Conservation (phyloP, 2,113 vertebrate genomes). For the Thalassoma bifasciatum region DNA sequence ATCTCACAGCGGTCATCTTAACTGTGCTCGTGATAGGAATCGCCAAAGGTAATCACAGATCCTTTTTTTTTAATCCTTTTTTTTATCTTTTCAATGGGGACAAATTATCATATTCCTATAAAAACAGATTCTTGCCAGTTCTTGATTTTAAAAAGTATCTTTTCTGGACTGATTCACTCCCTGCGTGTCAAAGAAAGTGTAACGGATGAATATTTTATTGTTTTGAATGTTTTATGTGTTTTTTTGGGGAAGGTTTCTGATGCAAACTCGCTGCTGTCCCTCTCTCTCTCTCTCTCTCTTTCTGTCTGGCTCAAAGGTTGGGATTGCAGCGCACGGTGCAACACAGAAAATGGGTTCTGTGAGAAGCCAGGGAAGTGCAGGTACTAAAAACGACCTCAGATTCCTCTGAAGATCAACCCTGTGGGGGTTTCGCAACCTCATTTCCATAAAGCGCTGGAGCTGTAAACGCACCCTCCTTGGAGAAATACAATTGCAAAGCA, state of each 20-base stretch:
- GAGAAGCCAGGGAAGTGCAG: conserved; percentile 90
- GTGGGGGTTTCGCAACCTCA: conserved; percentile 15
- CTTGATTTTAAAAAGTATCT: background rate
- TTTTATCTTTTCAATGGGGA: background rate
- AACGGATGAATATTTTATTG: conserved; percentile 28
- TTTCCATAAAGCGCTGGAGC: conserved; percentile 25
- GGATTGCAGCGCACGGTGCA: conserved; percentile 88
- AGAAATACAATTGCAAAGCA: conserved; percentile 16
- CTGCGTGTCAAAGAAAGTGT: conserved; percentile 16
- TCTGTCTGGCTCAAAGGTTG: conserved; percentile 76
- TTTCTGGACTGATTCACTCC: background rate
- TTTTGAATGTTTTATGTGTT: conserved; percentile 36
- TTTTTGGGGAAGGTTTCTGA: conserved; percentile 6
- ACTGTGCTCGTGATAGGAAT: conserved; percentile 72
- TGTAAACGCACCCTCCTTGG: conserved; percentile 11
- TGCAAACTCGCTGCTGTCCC: conserved; percentile 19
- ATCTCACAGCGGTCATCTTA: conserved; percentile 72
- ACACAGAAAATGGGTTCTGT: conserved; percentile 90
- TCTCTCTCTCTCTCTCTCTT: conserved; percentile 17
- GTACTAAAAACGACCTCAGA: conserved; percentile 76
- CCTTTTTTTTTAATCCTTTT: background rate
- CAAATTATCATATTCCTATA: conserved; percentile 5
- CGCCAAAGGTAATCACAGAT: conserved; percentile 82
- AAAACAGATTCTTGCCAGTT: conserved; percentile 9
- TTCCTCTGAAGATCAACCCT: conserved; percentile 38